Evolutionary conservation across 2,797 vertebrate species (phyloP), one percentile per base, ranked within the genome.

Genomic region (Pagetopsis macropterus): DNA sequence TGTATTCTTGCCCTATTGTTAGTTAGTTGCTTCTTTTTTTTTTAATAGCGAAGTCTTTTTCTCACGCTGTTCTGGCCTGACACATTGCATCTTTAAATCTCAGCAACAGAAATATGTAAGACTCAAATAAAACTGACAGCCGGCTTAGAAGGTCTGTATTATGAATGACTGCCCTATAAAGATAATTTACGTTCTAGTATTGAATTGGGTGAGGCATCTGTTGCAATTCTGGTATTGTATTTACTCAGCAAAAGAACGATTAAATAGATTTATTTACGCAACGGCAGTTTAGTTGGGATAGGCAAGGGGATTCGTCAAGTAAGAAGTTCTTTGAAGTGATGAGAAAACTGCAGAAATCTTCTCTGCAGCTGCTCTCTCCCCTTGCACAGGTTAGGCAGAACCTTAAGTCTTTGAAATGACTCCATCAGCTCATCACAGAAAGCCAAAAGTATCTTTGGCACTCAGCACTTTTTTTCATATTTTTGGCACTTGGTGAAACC

Each of bases 381-480:
- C 75, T 80, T 71, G 77, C n/a, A 50, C 77, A 80, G 83, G 84
- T 89, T 91, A 85, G 81, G 80, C 91, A 84, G 69, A 90, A 82
- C 23, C 79, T 69, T 44, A 23, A 78, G 72, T 72, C 84, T 91
- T 90, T 90, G 87, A 94, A 93, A 91, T 41, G 54, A 81, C 88
- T 93, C 90, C 84, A 90, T 88, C 75, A 64, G 78, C 48, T 52
- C 48, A 70, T 40, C 44, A 27, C 60, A 81, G 59, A 72, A 70
- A 87, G 91, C 91, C 93, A 92, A 90, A 88, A 90, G 78, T 90
- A 87, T 88, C 90, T 87, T 88, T 94, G 88, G 90, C 91, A 65
- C 72, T 55, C 65, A 0, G 37, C 48, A 65, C 66, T 85, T 79
- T 88, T 27, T 91, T 91, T 91, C 70, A 79, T 80, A 79, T 88